Evolutionary conservation across 1,140 invertebrate genomes (phyloP).

Genomic region (Lepidurus arcticus): DNA sequence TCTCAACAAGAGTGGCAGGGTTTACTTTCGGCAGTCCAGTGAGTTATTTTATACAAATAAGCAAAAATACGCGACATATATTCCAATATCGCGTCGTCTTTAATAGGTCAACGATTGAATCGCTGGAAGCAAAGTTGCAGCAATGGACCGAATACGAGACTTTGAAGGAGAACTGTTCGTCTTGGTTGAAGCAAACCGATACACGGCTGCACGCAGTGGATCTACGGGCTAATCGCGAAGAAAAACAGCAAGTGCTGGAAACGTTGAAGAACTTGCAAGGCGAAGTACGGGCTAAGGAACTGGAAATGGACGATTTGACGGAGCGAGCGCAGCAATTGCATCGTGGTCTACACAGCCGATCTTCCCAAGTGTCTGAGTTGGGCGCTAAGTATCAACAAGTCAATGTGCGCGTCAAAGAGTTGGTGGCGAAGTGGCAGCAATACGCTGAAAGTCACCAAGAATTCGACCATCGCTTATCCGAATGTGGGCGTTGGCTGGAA

Average conservation of each 20-base stretch:
- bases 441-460: conserved; percentile 84
- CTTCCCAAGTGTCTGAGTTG: conserved; percentile 75
- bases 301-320: conserved; percentile 86
- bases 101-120: conserved; percentile 60
- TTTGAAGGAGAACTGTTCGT: conserved; percentile 73
- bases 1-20: conserved; percentile 86
- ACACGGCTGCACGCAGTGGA: conserved; percentile 80
- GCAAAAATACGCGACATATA: not conserved
- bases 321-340: conserved; percentile 80
- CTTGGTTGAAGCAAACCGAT: conserved; percentile 86
- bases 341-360: conserved; percentile 58
- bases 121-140: conserved; percentile 71
- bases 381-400: conserved; percentile 85
- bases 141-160: conserved; percentile 87
- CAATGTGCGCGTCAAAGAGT: conserved; percentile 71
- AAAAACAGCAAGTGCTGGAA: conserved; percentile 79
- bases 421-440: conserved; percentile 82
- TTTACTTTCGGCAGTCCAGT: conserved; percentile 64
- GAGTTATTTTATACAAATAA: conserved; percentile 30
- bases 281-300: conserved; percentile 80
- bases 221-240: conserved; percentile 69
- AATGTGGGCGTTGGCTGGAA: conserved; percentile 76
- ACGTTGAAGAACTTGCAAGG: conserved; percentile 70
- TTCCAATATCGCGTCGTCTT: conserved; percentile 22
- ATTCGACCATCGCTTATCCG: conserved; percentile 70